phyloP scores from a whole-genome alignment of 2,113 vertebrate species.

The Pimephales promelas region DNA sequence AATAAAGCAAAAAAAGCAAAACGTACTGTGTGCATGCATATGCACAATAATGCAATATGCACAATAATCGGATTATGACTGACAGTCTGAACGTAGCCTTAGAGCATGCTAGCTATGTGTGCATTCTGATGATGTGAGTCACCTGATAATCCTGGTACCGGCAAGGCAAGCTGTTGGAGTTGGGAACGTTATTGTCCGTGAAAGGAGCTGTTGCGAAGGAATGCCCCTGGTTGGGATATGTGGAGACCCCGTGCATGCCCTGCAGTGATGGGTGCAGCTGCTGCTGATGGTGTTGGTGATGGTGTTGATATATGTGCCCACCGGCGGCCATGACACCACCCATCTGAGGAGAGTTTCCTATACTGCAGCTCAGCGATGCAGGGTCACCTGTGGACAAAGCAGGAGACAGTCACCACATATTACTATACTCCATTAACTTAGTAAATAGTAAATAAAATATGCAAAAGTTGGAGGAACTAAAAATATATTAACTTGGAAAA shows the following conservation, averaged over 20 bases:
- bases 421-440: background rate
- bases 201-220: constrained; percentile 82
- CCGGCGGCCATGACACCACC: constrained; percentile 76
- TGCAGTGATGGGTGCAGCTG: constrained; percentile 77
- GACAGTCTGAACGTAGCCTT: too few relatives aligned
- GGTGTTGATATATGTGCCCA: constrained; percentile 81
- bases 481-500: too few relatives aligned
- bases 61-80: too few relatives aligned
- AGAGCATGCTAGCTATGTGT: background rate
- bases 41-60: too few relatives aligned
- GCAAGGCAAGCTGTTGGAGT: constrained; percentile 86
- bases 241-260: constrained; percentile 79
- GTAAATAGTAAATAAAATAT: background rate
- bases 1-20: too few relatives aligned
- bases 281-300: constrained; percentile 30
- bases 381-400: constrained; percentile 82
- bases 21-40: too few relatives aligned
- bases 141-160: constrained; percentile 98
- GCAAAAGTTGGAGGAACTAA: background rate
- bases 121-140: too few relatives aligned
- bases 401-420: background rate
- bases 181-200: constrained; percentile 73
- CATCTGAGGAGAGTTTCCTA: constrained; percentile 83
- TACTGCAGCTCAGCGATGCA: constrained; percentile 83
- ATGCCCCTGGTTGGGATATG: constrained; percentile 83